A percentile compares a stretch with the other conserved stretches of the same genome.
These are phyloP conservation scores for Eilema griseolum DNA, from an alignment of 2,888 invertebrate species.

Conservation along the genomic window DNA sequence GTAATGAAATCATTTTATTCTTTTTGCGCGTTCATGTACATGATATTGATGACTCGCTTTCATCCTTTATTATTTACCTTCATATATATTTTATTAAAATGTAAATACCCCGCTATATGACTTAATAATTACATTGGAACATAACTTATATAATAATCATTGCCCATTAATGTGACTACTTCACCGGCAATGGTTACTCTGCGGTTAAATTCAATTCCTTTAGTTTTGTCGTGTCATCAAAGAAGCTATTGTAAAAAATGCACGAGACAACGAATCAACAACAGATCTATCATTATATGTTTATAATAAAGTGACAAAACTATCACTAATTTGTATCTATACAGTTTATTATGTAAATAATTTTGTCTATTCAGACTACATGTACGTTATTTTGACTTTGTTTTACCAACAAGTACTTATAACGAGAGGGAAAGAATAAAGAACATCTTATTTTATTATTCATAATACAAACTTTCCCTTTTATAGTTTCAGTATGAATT, in stretches of 20 bases:
- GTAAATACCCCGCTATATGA: neutral
- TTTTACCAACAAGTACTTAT: neutral
- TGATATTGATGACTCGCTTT: conserved; percentile 7
- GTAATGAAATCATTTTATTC: conserved; percentile 19
- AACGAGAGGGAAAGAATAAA: neutral
- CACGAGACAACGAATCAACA: too few species aligned
- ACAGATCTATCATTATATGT: too few species aligned
- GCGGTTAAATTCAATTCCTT: too few species aligned
- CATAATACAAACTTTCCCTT: neutral
- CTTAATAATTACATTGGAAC: neutral
- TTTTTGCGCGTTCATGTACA: conserved; percentile 10
- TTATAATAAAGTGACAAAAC: too few species aligned
- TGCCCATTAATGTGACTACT: too few species aligned
- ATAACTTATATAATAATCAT: too few species aligned
- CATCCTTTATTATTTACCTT: neutral
- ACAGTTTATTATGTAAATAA: too few species aligned
- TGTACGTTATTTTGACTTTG: neutral
- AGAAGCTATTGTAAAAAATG: too few species aligned
- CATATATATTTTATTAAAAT: neutral
- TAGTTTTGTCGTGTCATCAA: too few species aligned
- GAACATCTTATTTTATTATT: neutral
- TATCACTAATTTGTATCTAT: too few species aligned
- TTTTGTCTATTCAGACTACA: neutral
- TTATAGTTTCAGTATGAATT: neutral
- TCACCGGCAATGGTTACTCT: too few species aligned